Evolutionary conservation across 2,113 vertebrate species (phyloP).

Genomic region (Poeciliopsis occidentalis): DNA sequence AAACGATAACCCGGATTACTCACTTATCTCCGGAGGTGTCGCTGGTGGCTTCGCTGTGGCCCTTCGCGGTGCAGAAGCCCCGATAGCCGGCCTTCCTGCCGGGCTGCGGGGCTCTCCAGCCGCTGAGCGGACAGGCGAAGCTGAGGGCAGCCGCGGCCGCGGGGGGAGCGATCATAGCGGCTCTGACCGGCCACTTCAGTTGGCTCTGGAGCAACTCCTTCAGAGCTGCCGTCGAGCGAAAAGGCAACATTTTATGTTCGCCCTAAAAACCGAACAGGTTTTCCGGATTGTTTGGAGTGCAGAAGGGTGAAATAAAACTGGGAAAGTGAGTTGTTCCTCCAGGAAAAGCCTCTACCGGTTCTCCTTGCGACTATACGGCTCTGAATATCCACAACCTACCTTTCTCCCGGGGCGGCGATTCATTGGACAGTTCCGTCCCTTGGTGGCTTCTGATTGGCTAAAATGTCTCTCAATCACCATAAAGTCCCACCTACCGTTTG

Average conservation of each 20-base stretch:
- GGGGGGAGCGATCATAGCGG: conserved; percentile 26
- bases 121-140: conserved; percentile 18
- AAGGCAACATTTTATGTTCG: conserved; percentile 76
- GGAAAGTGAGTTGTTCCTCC: background rate
- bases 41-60: conserved; percentile 54
- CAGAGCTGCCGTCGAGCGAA: conserved; percentile 73
- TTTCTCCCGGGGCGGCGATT: background rate
- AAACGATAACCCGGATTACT: conserved; percentile 53
- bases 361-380: conserved; percentile 27
- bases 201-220: conserved; percentile 72
- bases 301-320: background rate
- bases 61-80: conserved; percentile 67
- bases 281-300: background rate
- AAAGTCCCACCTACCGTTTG: background rate
- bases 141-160: conserved; percentile 51
- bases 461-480: conserved; percentile 24
- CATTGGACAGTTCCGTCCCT: background rate
- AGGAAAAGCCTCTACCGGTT: conserved; percentile 32
- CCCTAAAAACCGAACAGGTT: background rate
- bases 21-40: conserved; percentile 76
- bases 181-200: conserved; percentile 64
- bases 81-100: conserved; percentile 26
- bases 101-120: conserved; percentile 34
- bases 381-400: conserved; percentile 21
- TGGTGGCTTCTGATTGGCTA: conserved; percentile 28